These are phyloP conservation scores for Spodoptera littoralis DNA, from an alignment of 2,888 invertebrate genomes.

Conservation along the genomic window DNA sequence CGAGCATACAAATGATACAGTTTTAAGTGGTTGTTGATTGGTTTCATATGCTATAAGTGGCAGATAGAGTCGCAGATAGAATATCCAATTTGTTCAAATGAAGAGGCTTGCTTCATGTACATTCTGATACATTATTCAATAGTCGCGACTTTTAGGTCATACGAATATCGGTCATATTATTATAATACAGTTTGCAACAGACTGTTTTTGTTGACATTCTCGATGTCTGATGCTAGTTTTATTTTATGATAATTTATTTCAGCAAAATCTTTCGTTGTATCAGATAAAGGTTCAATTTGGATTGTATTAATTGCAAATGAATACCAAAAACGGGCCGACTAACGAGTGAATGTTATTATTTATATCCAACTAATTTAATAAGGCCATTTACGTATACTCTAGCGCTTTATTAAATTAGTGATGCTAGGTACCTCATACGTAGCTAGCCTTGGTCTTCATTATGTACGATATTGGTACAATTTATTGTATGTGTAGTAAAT, in stretches of 20 bases:
- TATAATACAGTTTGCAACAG: too few relatives aligned
- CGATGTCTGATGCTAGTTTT: too few relatives aligned
- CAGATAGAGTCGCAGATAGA: conserved; percentile 23
- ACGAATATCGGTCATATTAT: too few relatives aligned
- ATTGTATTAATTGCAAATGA: not conserved
- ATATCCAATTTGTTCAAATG: conserved; percentile 21
- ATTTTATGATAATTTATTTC: too few relatives aligned
- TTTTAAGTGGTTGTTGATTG: conserved; percentile 35
- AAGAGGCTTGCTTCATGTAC: conserved; percentile 2
- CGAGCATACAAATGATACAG: conserved; percentile 16
- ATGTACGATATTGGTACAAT: conserved; percentile 10
- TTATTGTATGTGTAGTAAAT: not conserved
- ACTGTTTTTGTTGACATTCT: too few relatives aligned
- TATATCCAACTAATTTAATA: conserved; percentile 55
- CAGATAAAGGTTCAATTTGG: too few relatives aligned
- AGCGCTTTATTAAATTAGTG: conserved; percentile 53
- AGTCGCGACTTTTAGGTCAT: too few relatives aligned
- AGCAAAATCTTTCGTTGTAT: too few relatives aligned
- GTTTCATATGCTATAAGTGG: conserved; percentile 32
- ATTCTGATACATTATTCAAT: conserved; percentile 2
- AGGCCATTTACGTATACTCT: conserved; percentile 26
- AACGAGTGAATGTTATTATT: conserved; percentile 33
- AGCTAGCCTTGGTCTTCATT: conserved; percentile 21
- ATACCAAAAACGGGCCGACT: conserved; percentile 23
- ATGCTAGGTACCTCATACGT: conserved; percentile 33